Conservation (phyloP, 2,113 vertebrate genomes). For the Crotalus tigris region DNA sequence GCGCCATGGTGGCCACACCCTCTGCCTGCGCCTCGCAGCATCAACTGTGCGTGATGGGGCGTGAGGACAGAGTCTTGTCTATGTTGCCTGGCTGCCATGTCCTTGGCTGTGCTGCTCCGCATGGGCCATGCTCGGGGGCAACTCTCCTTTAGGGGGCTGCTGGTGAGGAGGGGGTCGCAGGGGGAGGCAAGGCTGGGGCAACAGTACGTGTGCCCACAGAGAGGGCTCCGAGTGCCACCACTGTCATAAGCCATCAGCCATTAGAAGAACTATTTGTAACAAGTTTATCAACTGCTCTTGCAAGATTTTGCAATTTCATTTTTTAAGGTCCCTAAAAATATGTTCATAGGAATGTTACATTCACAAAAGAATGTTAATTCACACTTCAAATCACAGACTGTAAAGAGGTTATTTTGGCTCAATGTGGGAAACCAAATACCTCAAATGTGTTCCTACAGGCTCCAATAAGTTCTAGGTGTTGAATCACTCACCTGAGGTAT, state of each 20-base stretch:
- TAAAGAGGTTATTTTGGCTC: not conserved
- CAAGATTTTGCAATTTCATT: not conserved
- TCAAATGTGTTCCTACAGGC: not conserved
- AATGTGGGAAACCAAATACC: not conserved
- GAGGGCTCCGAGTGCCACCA: too few relatives aligned
- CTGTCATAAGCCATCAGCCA: not conserved
- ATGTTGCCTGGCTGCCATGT: too few relatives aligned
- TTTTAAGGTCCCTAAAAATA: not conserved
- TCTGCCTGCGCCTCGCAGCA: too few relatives aligned
- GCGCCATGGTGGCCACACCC: too few relatives aligned
- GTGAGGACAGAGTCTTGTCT: too few relatives aligned
- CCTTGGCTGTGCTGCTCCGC: too few relatives aligned
- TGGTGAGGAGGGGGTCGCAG: too few relatives aligned
- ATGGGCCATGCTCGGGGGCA: too few relatives aligned
- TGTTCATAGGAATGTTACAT: not conserved
- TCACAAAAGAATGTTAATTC: not conserved
- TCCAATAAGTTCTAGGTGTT: not conserved
- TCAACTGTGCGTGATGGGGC: too few relatives aligned
- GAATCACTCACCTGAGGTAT: conserved; percentile 77
- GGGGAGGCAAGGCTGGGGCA: too few relatives aligned
- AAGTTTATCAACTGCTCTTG: not conserved
- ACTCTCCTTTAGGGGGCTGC: too few relatives aligned
- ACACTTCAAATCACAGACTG: not conserved
- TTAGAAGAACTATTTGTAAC: not conserved
- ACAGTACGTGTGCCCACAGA: too few relatives aligned